Evolutionary conservation across 1,140 invertebrate species (phyloP).

Genomic region (Drosophila tani): DNA sequence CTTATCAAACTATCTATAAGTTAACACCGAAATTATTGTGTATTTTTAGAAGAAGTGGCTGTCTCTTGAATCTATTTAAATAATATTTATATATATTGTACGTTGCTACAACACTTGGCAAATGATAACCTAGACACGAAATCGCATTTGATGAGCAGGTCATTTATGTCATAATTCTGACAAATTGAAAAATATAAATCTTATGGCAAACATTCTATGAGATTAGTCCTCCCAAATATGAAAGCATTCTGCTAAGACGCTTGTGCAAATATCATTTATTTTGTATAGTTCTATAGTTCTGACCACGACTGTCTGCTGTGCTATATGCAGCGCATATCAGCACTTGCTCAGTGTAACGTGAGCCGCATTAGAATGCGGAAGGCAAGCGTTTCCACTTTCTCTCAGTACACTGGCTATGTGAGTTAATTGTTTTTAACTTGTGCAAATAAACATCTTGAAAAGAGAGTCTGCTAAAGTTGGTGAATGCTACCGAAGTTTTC

Average conservation of each 20-base stretch:
- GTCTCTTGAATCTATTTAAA: neutral
- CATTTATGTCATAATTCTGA: neutral
- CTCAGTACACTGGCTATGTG: conserved; percentile 19
- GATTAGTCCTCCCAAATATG: no score
- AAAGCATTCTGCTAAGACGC: neutral
- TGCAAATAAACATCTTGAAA: conserved; percentile 12
- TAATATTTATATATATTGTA: neutral
- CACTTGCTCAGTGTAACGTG: conserved; percentile 32
- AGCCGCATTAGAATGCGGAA: conserved; percentile 42
- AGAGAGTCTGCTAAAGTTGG: conserved; percentile 1
- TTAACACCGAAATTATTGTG: neutral
- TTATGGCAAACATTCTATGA: neutral
- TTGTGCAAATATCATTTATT: neutral
- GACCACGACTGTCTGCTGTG: conserved; percentile 3
- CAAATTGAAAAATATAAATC: conserved; percentile 2
- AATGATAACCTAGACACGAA: neutral
- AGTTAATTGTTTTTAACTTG: conserved; percentile 44
- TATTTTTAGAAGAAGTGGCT: neutral
- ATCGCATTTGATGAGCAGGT: neutral
- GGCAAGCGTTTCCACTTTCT: conserved; percentile 39
- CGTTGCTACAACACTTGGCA: neutral
- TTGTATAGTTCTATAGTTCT: neutral
- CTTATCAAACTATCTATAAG: neutral
- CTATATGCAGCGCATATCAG: conserved; percentile 19
- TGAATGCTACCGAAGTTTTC: neutral